phyloP scores from a whole-genome alignment of 2,888 invertebrate genomes.

The Tuberolachnus salignus region DNA sequence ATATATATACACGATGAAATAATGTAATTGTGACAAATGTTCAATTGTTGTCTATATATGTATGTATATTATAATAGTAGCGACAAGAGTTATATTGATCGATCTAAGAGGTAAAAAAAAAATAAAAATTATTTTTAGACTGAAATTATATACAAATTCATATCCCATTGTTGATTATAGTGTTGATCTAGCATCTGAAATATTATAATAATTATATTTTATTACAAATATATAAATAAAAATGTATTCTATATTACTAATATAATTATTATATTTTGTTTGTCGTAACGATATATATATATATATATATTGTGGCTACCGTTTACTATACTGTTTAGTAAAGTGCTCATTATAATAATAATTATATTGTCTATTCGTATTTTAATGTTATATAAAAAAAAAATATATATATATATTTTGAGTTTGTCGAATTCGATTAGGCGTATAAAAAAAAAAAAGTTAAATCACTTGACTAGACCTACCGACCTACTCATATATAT shows the following conservation, averaged over 20 bases:
- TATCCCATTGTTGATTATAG: slow-evolving; percentile 48
- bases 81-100: slow-evolving; percentile 44
- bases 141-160: slow-evolving; percentile 54
- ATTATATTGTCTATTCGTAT: slow-evolving; percentile 36
- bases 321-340: slow-evolving; percentile 35
- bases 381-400: neutral
- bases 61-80: slow-evolving; percentile 16
- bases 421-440: slow-evolving; percentile 5
- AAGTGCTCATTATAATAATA: slow-evolving; percentile 51
- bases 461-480: too few relatives aligned
- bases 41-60: slow-evolving; percentile 29
- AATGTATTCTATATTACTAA: too few relatives aligned
- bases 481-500: neutral
- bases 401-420: too few relatives aligned
- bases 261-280: neutral
- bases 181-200: slow-evolving; percentile 30
- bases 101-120: slow-evolving; percentile 40
- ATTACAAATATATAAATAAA: slow-evolving; percentile 12
- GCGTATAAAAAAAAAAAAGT: neutral
- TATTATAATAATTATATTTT: slow-evolving; percentile 28
- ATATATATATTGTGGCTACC: slow-evolving; percentile 13
- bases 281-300: neutral
- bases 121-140: slow-evolving; percentile 53
- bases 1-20: slow-evolving; percentile 5
- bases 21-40: slow-evolving; percentile 25